phyloP scores from a whole-genome alignment of 2,113 vertebrate species.

The Dendropsophus ebraccatus region DNA sequence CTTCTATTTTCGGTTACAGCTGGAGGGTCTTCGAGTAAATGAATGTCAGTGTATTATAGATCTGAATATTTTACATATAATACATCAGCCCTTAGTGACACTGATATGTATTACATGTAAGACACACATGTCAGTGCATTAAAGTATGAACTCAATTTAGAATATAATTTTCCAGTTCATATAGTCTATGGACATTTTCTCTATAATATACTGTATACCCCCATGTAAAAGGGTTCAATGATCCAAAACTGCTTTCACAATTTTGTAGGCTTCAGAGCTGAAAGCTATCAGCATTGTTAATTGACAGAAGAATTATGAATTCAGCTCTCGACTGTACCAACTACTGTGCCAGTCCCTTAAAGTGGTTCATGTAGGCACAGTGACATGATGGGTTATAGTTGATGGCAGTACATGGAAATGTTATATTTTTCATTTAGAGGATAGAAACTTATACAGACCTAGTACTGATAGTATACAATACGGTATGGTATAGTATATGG shows the following conservation, averaged over 20 bases:
- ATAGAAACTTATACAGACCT: too few relatives aligned
- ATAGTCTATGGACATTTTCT: not conserved
- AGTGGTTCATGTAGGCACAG: too few relatives aligned
- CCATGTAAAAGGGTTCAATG: too few relatives aligned
- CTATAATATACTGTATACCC: not conserved
- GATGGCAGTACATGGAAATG: too few relatives aligned
- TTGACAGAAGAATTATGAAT: not conserved
- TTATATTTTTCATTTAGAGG: too few relatives aligned
- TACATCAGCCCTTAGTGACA: not conserved
- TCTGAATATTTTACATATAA: not conserved
- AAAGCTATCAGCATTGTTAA: too few relatives aligned
- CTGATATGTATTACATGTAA: not conserved
- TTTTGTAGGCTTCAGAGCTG: too few relatives aligned
- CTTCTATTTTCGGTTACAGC: constrained; percentile 20
- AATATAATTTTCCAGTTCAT: not conserved
- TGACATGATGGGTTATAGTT: too few relatives aligned
- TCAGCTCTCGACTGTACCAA: not conserved
- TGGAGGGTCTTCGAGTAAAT: constrained; percentile 11
- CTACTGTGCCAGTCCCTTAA: too few relatives aligned
- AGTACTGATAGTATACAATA: too few relatives aligned
- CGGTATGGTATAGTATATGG: too few relatives aligned
- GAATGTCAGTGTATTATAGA: not conserved
- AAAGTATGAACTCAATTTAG: not conserved
- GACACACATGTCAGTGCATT: not conserved
- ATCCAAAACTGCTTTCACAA: too few relatives aligned